Evolutionary conservation across 2,113 vertebrate species (phyloP).

Genomic region (Neopipo cinnamomea): DNA sequence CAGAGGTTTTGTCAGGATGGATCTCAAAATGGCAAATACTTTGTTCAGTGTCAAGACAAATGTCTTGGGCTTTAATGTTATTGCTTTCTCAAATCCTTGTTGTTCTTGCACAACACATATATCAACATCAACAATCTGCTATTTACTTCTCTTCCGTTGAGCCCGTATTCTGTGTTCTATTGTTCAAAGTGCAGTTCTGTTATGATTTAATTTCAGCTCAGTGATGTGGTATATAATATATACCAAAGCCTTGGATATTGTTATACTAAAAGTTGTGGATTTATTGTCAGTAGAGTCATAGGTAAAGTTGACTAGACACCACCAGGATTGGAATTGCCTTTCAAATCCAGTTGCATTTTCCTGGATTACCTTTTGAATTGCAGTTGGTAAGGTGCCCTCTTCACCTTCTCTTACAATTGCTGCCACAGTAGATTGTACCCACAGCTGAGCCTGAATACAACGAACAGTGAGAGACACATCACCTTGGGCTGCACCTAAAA

Average conservation of each 20-base stretch:
- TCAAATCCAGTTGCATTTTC: neutral
- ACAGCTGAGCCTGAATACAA: neutral
- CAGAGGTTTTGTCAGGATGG: neutral
- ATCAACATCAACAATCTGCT: neutral
- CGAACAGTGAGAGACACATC: neutral
- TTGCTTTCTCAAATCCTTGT: neutral
- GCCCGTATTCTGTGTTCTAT: accelerated
- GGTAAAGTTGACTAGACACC: neutral
- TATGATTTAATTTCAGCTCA: neutral
- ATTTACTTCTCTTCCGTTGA: neutral
- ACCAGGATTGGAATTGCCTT: neutral
- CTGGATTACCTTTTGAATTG: neutral
- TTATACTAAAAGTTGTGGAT: neutral
- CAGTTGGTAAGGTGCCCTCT: neutral
- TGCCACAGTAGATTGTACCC: neutral
- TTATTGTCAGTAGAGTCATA: neutral
- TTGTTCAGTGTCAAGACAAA: neutral
- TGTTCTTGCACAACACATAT: neutral
- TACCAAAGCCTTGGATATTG: neutral
- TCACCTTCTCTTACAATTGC: neutral
- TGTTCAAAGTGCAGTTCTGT: neutral
- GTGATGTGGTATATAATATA: too few species aligned
- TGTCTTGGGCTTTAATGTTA: neutral
- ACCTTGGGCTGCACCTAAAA: neutral
- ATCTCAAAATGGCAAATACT: neutral